Evolutionary conservation across 2,888 invertebrate genomes (phyloP).

Genomic region (Pecten maximus): DNA sequence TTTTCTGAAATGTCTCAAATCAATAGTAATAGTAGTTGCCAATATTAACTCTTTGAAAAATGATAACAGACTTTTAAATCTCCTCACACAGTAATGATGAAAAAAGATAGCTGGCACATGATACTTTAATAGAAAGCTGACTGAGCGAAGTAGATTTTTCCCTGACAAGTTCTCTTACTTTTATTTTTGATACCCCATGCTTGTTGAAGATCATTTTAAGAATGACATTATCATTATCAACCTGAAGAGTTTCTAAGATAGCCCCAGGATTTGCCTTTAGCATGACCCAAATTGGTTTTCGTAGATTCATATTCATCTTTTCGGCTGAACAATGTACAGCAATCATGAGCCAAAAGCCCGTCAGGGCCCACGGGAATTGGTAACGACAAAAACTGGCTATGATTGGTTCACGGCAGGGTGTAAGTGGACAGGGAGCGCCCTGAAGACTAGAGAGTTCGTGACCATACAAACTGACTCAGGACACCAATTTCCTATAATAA

Average conservation of each 20-base stretch:
- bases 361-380: neutral
- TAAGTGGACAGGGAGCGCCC: conserved; percentile 1
- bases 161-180: neutral
- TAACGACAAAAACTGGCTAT: neutral
- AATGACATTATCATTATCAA: neutral
- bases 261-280: neutral
- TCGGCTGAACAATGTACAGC: neutral
- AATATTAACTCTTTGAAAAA: neutral
- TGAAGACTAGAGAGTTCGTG: conserved; percentile 4
- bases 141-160: neutral
- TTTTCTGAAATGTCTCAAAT: neutral
- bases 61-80: neutral
- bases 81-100: neutral
- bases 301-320: conserved; percentile 3
- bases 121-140: neutral
- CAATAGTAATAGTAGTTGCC: neutral
- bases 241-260: neutral
- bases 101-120: neutral
- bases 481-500: neutral
- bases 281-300: conserved; percentile 19
- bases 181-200: neutral
- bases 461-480: neutral
- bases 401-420: neutral
- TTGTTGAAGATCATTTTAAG: neutral
- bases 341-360: neutral